A percentile compares a stretch with the other conserved stretches of the same genome.
phyloP scores from a whole-genome alignment of 2,888 invertebrate genomes.

The Ceramica pisi region DNA sequence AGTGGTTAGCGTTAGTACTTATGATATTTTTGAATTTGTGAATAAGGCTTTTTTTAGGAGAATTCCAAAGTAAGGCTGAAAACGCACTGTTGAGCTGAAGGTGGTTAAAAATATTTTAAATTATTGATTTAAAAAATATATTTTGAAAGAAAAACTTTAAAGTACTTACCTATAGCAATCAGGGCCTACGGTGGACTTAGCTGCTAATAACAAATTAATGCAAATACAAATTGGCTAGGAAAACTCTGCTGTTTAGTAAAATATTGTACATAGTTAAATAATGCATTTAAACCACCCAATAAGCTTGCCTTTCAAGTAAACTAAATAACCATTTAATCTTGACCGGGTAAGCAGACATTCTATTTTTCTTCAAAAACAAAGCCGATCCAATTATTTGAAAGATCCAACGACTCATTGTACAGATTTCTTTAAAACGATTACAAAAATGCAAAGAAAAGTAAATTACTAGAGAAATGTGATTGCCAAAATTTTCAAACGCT shows the following conservation, averaged over 20 bases:
- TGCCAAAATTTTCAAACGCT: conserved; percentile 10
- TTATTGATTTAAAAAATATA: no score
- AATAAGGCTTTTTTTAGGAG: no score
- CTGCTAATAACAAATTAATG: not conserved
- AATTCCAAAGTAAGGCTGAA: no score
- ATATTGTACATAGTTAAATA: not conserved
- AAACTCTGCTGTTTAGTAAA: not conserved
- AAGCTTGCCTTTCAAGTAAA: not conserved
- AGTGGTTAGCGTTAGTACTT: no score
- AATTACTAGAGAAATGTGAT: conserved; percentile 21
- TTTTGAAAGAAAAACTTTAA: not conserved
- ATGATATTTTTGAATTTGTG: no score
- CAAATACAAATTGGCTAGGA: no score
- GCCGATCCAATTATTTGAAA: conserved; percentile 27
- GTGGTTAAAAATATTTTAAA: no score
- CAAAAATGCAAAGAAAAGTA: conserved; percentile 28
- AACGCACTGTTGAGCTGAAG: no score
- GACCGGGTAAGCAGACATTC: not conserved
- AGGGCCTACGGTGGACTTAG: not conserved
- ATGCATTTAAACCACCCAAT: conserved; percentile 10
- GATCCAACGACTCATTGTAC: not conserved
- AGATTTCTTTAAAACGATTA: conserved; percentile 15
- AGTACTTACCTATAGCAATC: no score
- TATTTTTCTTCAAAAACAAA: conserved; percentile 3
- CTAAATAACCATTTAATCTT: conserved; percentile 7